Base-by-base conservation (phyloP, 2,797 vertebrate genomes). In the Malurus leucopterus region DNA sequence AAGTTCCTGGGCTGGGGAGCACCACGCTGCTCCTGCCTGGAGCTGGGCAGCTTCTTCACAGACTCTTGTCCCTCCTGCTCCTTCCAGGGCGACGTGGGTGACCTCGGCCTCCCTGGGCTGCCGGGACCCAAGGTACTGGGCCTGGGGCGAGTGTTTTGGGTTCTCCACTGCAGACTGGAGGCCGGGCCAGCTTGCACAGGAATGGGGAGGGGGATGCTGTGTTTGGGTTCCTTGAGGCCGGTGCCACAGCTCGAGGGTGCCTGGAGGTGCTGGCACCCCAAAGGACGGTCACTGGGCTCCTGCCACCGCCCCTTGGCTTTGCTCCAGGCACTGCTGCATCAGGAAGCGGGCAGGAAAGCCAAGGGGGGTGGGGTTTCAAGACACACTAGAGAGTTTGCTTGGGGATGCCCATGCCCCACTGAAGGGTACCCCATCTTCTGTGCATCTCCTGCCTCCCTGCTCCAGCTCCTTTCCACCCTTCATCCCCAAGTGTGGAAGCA, bases 81-180 rank as follows among this genome's bases (percentile, higher is more conserved):
- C 13, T 86, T 27, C 40, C 55, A 99, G 98, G 98, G 98, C 0
- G 97, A 98, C 46, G 29, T 97, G 20, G 98, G 98, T 2, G 98
- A 98, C 71, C 93, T 98, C 1, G 98, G 98, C 82, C 98, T 98
- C 74, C 98, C 98, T 3, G 98, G 98, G 95, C 95, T 97, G 8
- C 95, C 97, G 1, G 98, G 98, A 96, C 83, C 96, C 87, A 99
- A 99, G 98, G 98, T 99, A 91, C 43, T 20, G 55, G 78, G 40
- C 10, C 24, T 30, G 14, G 36, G 3, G 3, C 3, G 3, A 38
- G 38, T 17, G 9, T 80, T 76, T 53, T 15, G 8, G 13, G 40
- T 32, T 67, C 32, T 21, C 20, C 2, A 3, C 21, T 70, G 61
- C 26, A 70, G 20, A 5, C 16, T 38, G 53, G 50, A 36, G 46